Base-by-base conservation (phyloP, 2,797 vertebrate genomes). In the Lagocephalus sceleratus region DNA sequence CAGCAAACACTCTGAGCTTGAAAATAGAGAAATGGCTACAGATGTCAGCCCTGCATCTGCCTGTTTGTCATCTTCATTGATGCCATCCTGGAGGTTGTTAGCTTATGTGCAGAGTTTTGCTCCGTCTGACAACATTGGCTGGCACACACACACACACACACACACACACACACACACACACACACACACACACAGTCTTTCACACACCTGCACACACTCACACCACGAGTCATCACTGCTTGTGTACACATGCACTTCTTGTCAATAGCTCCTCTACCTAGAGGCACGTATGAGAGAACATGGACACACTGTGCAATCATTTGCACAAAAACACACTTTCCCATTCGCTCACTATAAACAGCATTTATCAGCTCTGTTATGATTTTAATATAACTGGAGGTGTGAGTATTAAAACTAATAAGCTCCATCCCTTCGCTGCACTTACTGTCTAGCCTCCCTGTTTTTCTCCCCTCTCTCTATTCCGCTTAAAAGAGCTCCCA, bases 331-430 rank as follows among this genome's bases (percentile, higher is more conserved):
- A n/a, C 25, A 46, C 46, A 60, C 52, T 35, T 20, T 66, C 73
- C 66, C 66, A 65, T 54, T 65, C 51, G 45, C 25, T 42, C 46
- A 46, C 63, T 58, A 50, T 51, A 63, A 77, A 81, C 58, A 48
- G 47, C 63, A 78, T 85, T 75, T 64, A 67, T 76, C 74, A 75
- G 70, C 47, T 67, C 70, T 66, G 71, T 78, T 74, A 67, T 57
- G 54, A 66, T 66, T 75, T 54, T 60, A 62, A 68, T 63, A 71
- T 78, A 61, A 80, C 71, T 63, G 53, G 52, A 55, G 63, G 63
- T 69, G 76, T 54, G 58, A 53, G 68, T 60, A 76, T 78, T 75
- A 80, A 70, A 81, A 78, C 68, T 79, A 81, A 81, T 76, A 71
- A 73, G 67, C 71, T 62, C 51, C 41, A 55, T 79, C 73, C 64